A percentile compares a stretch with the other conserved stretches of the same genome.
Conservation (phyloP, 2,888 invertebrate genomes). For the Cylloceria caligata region DNA sequence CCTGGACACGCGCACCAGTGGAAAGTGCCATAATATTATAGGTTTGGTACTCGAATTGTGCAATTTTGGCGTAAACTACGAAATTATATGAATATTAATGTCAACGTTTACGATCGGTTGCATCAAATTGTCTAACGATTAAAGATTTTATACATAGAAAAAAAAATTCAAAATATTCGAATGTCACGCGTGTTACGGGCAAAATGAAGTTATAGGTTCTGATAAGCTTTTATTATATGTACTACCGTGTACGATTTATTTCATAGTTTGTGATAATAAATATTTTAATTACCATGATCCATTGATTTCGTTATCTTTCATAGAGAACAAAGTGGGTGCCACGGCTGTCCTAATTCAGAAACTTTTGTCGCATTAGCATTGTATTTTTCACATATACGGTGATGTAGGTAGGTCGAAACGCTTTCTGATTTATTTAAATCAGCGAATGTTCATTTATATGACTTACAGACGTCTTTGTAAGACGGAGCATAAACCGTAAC, state of each 20-base stretch:
- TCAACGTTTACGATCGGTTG: constrained; percentile 26
- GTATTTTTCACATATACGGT: too few relatives aligned
- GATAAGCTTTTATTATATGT: constrained; percentile 77
- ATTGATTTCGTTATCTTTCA: background rate
- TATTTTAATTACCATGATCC: constrained; percentile 76
- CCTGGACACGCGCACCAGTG: too few relatives aligned
- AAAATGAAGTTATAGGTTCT: constrained; percentile 60
- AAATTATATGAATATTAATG: constrained; percentile 42
- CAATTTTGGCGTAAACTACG: constrained; percentile 61
- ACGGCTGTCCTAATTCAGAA: too few relatives aligned
- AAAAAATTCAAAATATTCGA: constrained; percentile 34
- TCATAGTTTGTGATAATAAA: constrained; percentile 84
- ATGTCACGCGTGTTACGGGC: constrained; percentile 30
- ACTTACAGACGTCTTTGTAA: too few relatives aligned
- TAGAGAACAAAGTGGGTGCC: background rate
- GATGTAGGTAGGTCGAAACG: too few relatives aligned
- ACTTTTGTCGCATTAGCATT: too few relatives aligned
- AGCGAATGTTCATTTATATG: too few relatives aligned
- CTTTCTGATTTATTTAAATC: too few relatives aligned
- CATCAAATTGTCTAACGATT: constrained; percentile 16
- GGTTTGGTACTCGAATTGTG: constrained; percentile 61
- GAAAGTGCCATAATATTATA: too few relatives aligned
- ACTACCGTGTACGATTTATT: constrained; percentile 80
- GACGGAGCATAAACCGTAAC: too few relatives aligned
- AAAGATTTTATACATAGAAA: constrained; percentile 20